Evolutionary conservation across 2,797 vertebrate genomes (phyloP), one percentile per base, ranked within the genome.

Genomic region (Anguilla obscura): DNA sequence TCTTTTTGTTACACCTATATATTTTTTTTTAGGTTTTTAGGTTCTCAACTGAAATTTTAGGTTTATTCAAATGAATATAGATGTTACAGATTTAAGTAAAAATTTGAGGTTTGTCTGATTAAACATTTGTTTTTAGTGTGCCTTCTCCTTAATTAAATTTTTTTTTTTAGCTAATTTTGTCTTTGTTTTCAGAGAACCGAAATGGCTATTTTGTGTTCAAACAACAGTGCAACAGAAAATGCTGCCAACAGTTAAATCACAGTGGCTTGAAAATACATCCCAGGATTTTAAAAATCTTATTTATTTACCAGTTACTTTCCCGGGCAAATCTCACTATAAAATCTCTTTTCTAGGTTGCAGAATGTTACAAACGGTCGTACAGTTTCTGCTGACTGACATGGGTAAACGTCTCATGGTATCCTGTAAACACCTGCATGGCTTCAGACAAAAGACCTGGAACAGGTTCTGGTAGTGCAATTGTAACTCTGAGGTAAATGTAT

Each of bases 401-500:
- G 40, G 40, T 12, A n/a, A 50, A 82, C 1, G 18, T 5, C 14
- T 18, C 12, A 4, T 18, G 14, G 18, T 36, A 45, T 5, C 14
- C 74, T 86, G 69, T 54, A 16, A 16, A 54, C 71, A 21, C 52
- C 76, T 76, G 87, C 87, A 48, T 36, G 66, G 87, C 84, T 86
- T 89, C 58, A 88, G 87, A 89, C 84, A 88, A 87, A 60, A 82
- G n/a, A n/a, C 48, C 36, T 50, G 45, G 79, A 1, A 82, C 45
- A n/a, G 79, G 40, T 18, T 9, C 18, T n/a, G 45, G 79, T 9
- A 82, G 21, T n/a, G 45, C 6, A 50, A 82, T 82, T 21, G 21
- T 82, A 48, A 50, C 79, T 48, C 79, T 48, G 45, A 50, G 40
- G 79, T 30, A 88, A 89, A 87, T 89, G 87, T 66, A 91, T 91